A percentile compares a stretch with the other conserved stretches of the same genome.
Conservation (phyloP, 2,888 invertebrate species). For the Protula sp. region DNA sequence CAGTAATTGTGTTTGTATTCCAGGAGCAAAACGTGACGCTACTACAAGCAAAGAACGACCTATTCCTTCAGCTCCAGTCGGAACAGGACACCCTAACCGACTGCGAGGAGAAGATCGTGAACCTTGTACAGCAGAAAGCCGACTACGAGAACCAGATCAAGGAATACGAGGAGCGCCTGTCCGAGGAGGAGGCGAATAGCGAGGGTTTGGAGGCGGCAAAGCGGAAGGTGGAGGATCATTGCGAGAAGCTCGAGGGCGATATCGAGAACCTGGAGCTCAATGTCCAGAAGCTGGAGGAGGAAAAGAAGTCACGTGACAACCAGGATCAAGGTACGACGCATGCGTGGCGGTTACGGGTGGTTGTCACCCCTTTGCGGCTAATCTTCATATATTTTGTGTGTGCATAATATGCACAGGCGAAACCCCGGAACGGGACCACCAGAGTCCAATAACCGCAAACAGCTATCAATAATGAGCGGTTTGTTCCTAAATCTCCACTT, state of each 20-base stretch:
- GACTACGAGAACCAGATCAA: constrained; percentile 89
- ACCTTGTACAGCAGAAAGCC: constrained; percentile 89
- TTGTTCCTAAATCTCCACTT: too few species aligned
- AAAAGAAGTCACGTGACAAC: constrained; percentile 97
- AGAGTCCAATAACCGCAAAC: too few species aligned
- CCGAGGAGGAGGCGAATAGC: constrained; percentile 93
- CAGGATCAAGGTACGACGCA: too few species aligned
- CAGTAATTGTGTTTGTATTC: too few species aligned
- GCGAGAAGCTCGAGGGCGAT: constrained; percentile 92
- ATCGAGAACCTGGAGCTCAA: constrained; percentile 92
- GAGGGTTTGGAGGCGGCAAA: constrained; percentile 89
- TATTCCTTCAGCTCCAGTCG: constrained; percentile 82
- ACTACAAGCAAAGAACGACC: constrained; percentile 87
- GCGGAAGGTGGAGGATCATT: constrained; percentile 95
- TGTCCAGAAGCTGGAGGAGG: constrained; percentile 88
- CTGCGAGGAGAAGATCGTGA: constrained; percentile 86
- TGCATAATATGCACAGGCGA: too few species aligned
- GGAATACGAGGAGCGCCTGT: constrained; percentile 95
- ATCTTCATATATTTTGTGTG: too few species aligned
- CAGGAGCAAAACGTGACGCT: constrained; percentile 79
- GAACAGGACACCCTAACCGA: constrained; percentile 87
- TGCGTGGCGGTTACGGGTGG: too few species aligned
- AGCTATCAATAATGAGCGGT: too few species aligned
- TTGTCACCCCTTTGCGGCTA: too few species aligned
- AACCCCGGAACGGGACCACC: too few species aligned